phyloP scores from a whole-genome alignment of 1,140 invertebrate genomes.

The Drosophila oshimai region DNA sequence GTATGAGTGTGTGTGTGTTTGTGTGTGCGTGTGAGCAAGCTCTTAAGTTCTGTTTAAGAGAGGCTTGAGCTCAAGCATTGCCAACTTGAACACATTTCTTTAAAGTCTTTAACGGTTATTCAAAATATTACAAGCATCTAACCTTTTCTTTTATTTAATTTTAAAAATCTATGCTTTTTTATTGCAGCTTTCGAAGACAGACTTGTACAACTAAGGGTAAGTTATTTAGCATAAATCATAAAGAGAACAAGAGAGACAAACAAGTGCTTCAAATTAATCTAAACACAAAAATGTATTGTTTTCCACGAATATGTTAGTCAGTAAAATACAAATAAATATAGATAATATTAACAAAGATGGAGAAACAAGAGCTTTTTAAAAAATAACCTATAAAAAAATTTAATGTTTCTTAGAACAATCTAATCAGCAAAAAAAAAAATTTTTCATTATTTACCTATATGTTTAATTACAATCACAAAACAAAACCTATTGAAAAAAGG shows the following conservation, averaged over 20 bases:
- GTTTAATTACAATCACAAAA: too few relatives aligned
- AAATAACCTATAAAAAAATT: background rate
- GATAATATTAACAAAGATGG: too few relatives aligned
- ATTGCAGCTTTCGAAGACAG: background rate
- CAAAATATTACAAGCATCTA: too few relatives aligned
- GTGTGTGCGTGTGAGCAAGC: slow-evolving; percentile 13
- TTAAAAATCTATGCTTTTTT: background rate
- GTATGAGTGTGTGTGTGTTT: slow-evolving; percentile 2
- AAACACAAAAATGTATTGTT: background rate
- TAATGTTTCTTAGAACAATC: background rate
- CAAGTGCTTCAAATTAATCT: too few relatives aligned
- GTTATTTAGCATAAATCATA: background rate
- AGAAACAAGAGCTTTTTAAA: too few relatives aligned
- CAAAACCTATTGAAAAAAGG: too few relatives aligned
- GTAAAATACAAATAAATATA: too few relatives aligned
- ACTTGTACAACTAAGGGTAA: slow-evolving; percentile 23
- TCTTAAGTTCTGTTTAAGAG: slow-evolving; percentile 56
- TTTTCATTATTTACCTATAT: too few relatives aligned
- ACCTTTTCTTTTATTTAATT: too few relatives aligned
- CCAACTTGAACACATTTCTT: slow-evolving; percentile 23
- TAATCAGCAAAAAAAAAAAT: background rate
- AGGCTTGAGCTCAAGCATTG: slow-evolving; percentile 23
- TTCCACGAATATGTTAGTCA: background rate
- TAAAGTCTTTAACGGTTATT: slow-evolving; percentile 30
- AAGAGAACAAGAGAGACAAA: slow-evolving; percentile 29